Percentiles rank a stretch among this genome's conserved stretches.
Evolutionary conservation across 1,140 invertebrate genomes (phyloP).

Genomic region (Manduca sexta): DNA sequence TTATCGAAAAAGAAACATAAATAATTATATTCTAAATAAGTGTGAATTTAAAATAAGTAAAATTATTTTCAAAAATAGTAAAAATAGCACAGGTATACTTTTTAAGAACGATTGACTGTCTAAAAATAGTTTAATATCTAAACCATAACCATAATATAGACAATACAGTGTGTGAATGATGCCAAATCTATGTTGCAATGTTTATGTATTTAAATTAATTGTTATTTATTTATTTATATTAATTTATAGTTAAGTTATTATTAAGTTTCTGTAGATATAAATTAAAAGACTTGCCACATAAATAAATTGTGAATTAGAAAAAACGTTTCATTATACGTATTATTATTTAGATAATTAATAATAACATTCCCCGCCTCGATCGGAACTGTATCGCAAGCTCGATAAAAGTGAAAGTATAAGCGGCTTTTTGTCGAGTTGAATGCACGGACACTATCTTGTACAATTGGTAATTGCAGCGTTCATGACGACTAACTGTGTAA

Average conservation of each 20-base stretch:
- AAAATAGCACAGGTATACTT: too few relatives aligned
- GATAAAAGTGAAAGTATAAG: slow-evolving; percentile 27
- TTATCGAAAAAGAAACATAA: slow-evolving; percentile 37
- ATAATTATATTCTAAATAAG: slow-evolving; percentile 7
- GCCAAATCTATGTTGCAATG: slow-evolving; percentile 50
- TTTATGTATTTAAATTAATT: slow-evolving; percentile 37
- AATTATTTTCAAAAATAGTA: too few relatives aligned
- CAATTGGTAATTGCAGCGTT: slow-evolving; percentile 2
- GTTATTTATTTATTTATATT: slow-evolving; percentile 33
- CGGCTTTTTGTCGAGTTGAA: slow-evolving; percentile 23
- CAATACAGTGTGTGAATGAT: slow-evolving; percentile 29
- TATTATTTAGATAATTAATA: too few relatives aligned
- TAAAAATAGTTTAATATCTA: neutral
- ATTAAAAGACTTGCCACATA: slow-evolving; percentile 31
- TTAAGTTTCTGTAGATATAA: slow-evolving; percentile 6
- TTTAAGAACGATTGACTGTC: too few relatives aligned
- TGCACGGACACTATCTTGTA: slow-evolving; percentile 3
- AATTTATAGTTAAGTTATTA: slow-evolving; percentile 4
- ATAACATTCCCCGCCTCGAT: neutral
- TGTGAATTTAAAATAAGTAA: too few relatives aligned
- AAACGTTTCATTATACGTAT: neutral
- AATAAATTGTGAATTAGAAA: slow-evolving; percentile 11
- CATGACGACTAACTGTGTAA: neutral
- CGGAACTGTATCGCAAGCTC: neutral
- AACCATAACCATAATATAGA: neutral